A percentile compares a stretch with the other conserved stretches of the same genome.
phyloP scores from a whole-genome alignment of 2,797 vertebrate genomes.

The Hapalemur alaotrensis region DNA sequence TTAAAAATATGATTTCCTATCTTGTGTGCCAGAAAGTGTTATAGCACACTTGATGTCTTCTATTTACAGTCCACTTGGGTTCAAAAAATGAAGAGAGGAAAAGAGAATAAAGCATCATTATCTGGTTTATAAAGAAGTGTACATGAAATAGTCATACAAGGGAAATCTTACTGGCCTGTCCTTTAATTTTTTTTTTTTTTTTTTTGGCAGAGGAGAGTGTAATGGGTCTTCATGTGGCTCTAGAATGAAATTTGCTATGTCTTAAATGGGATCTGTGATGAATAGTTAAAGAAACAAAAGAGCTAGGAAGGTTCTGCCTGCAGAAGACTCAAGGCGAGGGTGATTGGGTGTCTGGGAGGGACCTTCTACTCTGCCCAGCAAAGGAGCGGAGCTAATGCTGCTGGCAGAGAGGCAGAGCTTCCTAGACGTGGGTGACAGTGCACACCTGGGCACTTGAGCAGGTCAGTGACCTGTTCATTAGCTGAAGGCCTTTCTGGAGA shows the following conservation, averaged over 20 bases:
- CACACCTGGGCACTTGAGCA: neutral
- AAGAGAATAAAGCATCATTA: neutral
- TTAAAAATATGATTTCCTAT: neutral
- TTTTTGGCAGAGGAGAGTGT: neutral
- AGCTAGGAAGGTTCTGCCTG: neutral
- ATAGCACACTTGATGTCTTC: neutral
- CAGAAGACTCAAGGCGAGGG: neutral
- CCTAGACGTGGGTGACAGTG: neutral
- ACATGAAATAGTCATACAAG: neutral
- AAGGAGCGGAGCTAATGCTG: neutral
- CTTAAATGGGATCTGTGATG: neutral
- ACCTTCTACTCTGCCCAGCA: neutral
- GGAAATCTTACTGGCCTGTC: neutral
- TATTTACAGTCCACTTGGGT: neutral
- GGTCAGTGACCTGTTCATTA: neutral
- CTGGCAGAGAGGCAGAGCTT: neutral
- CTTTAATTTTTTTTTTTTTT: neutral
- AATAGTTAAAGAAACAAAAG: conserved; percentile 1
- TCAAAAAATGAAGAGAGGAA: neutral
- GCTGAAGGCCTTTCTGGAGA: neutral
- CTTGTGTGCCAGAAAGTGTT: neutral
- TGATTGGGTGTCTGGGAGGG: neutral
- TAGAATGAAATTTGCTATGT: neutral
- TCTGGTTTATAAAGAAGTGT: neutral
- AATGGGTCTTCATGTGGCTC: neutral